A percentile compares a stretch with the other conserved stretches of the same genome.
These are phyloP conservation scores for Caenorhabditis briggsae DNA, from an alignment of 1,140 invertebrate genomes.

Conservation along the genomic window DNA sequence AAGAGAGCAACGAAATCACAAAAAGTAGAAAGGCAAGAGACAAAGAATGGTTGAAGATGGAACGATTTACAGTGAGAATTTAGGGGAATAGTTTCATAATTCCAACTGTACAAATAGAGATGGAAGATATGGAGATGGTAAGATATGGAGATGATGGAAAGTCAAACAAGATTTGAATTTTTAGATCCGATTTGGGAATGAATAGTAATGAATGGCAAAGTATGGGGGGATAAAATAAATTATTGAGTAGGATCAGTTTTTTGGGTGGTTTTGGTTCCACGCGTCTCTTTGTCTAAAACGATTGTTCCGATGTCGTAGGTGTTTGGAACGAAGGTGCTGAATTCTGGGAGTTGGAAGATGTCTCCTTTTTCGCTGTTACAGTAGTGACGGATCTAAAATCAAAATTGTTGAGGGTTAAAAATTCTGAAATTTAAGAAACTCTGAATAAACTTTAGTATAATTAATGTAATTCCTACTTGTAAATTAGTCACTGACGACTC, in stretches of 20 bases:
- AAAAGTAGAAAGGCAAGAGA: conserved; percentile 21
- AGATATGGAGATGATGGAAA: conserved; percentile 8
- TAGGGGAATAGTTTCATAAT: not conserved
- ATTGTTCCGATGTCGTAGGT: conserved; percentile 75
- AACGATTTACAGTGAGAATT: not conserved
- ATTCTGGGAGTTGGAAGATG: conserved; percentile 64
- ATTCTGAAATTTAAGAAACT: too few relatives aligned
- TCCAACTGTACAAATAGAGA: conserved; percentile 28
- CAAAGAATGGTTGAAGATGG: not conserved
- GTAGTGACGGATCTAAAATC: conserved; percentile 71
- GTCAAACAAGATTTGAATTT: conserved; percentile 15
- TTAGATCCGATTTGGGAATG: not conserved
- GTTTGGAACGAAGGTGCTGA: conserved; percentile 74
- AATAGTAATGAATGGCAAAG: conserved; percentile 31
- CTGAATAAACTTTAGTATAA: too few relatives aligned
- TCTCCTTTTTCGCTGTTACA: conserved; percentile 75
- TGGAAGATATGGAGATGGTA: conserved; percentile 24
- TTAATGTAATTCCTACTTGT: too few relatives aligned
- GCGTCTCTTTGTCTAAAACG: conserved; percentile 66
- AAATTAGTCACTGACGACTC: too few relatives aligned
- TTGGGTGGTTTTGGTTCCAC: conserved; percentile 33
- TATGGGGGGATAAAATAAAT: not conserved
- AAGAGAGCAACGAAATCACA: conserved; percentile 32
- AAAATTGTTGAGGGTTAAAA: too few relatives aligned
- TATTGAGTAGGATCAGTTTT: conserved; percentile 53